Conservation (phyloP, 2,888 invertebrate genomes). For the Prenolepis imparis region DNA sequence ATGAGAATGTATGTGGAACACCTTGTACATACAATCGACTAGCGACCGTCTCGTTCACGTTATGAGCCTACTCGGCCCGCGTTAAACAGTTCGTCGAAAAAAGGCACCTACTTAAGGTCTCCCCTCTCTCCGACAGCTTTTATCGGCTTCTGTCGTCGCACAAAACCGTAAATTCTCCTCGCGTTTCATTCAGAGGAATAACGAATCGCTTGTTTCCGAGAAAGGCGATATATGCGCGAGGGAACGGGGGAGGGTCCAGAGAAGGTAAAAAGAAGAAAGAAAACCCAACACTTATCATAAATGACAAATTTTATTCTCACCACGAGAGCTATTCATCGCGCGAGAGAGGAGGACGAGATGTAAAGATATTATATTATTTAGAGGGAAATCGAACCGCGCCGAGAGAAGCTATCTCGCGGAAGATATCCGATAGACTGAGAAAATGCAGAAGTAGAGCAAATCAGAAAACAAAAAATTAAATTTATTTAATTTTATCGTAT, state of each 20-base stretch:
- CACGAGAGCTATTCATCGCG: conserved; percentile 60
- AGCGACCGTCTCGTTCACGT: conserved; percentile 21
- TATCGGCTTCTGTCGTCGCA: conserved; percentile 71
- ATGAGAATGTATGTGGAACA: neutral
- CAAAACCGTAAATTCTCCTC: conserved; percentile 72
- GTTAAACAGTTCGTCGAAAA: conserved; percentile 73
- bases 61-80: conserved; percentile 16
- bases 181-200: conserved; percentile 69
- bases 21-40: conserved; percentile 7
- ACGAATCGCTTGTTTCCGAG: conserved; percentile 70
- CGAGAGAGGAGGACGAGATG: conserved; percentile 14
- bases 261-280: conserved; percentile 9
- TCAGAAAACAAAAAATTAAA: neutral
- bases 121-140: conserved; percentile 35
- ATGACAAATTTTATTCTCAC: conserved; percentile 58
- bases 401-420: conserved; percentile 37
- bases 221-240: conserved; percentile 33
- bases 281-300: conserved; percentile 59
- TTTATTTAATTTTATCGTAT: neutral
- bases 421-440: conserved; percentile 14
- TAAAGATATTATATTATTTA: conserved; percentile 56
- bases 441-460: neutral
- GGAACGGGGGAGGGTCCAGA: neutral
- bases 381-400: conserved; percentile 3
- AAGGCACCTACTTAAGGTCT: conserved; percentile 62